These are phyloP conservation scores for Aix galericulata DNA, from an alignment of 2,113 vertebrate genomes.

Conservation along the genomic window DNA sequence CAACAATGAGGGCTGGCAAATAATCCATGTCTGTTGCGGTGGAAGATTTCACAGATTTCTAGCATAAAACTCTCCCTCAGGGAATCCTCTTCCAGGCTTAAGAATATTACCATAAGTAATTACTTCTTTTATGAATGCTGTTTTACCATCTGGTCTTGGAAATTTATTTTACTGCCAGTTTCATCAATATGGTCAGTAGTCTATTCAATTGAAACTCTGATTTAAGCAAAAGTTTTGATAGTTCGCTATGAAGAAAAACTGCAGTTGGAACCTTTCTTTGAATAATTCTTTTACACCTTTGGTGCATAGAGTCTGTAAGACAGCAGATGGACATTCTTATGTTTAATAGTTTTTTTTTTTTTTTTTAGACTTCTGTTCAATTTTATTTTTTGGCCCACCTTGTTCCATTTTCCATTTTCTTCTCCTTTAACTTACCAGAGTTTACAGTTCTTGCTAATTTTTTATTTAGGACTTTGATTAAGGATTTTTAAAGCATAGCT, in stretches of 20 bases:
- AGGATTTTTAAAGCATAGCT: not conserved
- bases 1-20: not conserved
- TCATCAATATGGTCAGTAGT: not conserved
- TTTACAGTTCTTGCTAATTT: not conserved
- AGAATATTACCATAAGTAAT: not conserved
- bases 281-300: not conserved
- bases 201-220: not conserved
- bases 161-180: not conserved
- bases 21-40: not conserved
- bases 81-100: not conserved
- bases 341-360: not conserved
- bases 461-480: not conserved
- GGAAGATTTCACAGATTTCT: not conserved
- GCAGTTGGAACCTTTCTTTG: not conserved
- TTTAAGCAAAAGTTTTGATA: not conserved
- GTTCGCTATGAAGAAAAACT: not conserved
- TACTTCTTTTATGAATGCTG: not conserved
- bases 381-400: not conserved
- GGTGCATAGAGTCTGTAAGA: too few species aligned
- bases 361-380: not conserved
- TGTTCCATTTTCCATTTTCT: not conserved
- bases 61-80: not conserved
- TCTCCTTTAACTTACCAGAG: not conserved
- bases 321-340: too few species aligned
- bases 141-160: slow-evolving; percentile 13